Evolutionary conservation across 2,797 vertebrate species (phyloP).

Genomic region (Anisognathus igniventris): DNA sequence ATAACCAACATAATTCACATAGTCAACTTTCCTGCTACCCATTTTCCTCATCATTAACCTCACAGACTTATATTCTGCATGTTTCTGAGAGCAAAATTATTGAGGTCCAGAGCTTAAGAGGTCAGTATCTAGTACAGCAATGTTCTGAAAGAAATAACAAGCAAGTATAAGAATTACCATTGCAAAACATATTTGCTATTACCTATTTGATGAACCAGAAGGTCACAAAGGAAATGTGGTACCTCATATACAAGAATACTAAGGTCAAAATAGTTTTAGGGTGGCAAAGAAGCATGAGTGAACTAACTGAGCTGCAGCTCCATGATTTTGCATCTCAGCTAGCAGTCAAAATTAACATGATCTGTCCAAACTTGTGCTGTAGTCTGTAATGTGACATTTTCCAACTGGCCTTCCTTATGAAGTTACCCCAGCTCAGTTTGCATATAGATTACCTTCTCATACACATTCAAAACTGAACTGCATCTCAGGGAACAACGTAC

Average conservation of each 20-base stretch:
- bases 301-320: background rate
- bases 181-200: background rate
- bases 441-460: background rate
- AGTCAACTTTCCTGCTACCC: background rate
- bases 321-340: background rate
- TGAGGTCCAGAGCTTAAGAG: background rate
- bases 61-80: background rate
- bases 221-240: background rate
- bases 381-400: background rate
- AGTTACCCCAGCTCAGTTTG: background rate
- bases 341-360: background rate
- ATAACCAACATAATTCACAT: background rate
- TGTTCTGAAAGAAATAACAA: background rate
- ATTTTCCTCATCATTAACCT: constrained; percentile 18
- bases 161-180: background rate
- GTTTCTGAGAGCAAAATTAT: background rate
- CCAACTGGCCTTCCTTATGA: background rate
- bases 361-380: background rate
- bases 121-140: background rate
- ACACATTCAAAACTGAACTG: background rate
- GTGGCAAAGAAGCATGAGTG: background rate
- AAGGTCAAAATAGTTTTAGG: background rate
- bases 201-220: background rate
- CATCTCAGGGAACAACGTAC: background rate
- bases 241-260: background rate